Evolutionary conservation across 2,797 vertebrate species (phyloP).

Genomic region (Cossypha niveicapilla): DNA sequence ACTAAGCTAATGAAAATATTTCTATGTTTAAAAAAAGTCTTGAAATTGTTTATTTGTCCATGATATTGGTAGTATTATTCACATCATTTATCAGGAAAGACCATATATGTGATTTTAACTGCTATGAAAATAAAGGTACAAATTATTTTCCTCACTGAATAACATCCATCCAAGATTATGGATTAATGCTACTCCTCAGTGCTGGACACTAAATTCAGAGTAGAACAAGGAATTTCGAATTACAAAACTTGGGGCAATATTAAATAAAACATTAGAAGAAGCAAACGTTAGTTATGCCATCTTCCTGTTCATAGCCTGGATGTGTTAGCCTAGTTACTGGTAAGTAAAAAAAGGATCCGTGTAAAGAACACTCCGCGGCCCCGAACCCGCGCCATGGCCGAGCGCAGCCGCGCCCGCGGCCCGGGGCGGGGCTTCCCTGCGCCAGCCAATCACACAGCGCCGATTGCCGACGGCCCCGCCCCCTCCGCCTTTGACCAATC

Average conservation of each 20-base stretch:
- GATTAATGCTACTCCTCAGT: background rate
- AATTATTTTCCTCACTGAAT: background rate
- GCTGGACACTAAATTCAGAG: background rate
- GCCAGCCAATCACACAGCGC: accelerated
- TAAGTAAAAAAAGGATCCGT: accelerated
- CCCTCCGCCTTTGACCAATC: accelerated
- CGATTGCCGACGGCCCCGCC: accelerated
- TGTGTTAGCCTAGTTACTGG: accelerated
- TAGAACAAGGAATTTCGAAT: background rate
- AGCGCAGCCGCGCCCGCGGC: accelerated
- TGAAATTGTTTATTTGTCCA: background rate
- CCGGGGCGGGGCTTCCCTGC: background rate
- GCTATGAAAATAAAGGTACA: background rate
- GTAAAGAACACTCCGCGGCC: no score
- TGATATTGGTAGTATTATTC: background rate
- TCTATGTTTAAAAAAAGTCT: background rate
- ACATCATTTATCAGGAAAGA: background rate
- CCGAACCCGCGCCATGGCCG: accelerated
- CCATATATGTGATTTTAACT: background rate
- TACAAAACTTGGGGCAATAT: background rate
- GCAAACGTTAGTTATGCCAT: no score
- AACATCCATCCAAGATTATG: background rate
- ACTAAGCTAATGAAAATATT: background rate
- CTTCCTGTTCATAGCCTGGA: background rate
- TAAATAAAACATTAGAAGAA: background rate